A percentile compares a stretch with the other conserved stretches of the same genome.
These are phyloP conservation scores for Casuarius casuarius DNA, from an alignment of 2,113 vertebrate species.

Conservation along the genomic window DNA sequence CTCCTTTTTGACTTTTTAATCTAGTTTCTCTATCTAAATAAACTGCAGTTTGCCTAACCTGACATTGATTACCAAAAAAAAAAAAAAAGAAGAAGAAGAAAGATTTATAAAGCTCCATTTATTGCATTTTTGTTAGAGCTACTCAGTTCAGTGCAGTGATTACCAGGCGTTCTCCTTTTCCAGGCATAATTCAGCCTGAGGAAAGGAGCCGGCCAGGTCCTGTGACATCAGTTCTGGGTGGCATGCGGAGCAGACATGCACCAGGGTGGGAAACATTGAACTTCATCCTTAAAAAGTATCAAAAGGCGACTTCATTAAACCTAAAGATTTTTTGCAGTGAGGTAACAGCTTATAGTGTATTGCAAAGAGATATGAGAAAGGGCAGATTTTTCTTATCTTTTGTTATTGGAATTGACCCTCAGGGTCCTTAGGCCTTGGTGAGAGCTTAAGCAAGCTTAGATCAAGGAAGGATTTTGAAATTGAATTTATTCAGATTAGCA, in stretches of 20 bases:
- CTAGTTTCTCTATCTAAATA: not conserved
- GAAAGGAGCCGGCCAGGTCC: not conserved
- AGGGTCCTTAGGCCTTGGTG: slow-evolving; percentile 79
- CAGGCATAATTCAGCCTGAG: not conserved
- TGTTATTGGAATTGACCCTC: slow-evolving; percentile 86
- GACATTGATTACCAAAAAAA: not conserved
- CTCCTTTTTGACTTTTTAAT: not conserved
- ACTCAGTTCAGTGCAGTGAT: fast-evolving
- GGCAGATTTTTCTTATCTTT: slow-evolving; percentile 81
- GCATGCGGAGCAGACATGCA: not conserved
- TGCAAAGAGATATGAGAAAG: slow-evolving; percentile 78
- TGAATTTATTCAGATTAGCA: slow-evolving; percentile 92
- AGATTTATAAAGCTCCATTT: not conserved
- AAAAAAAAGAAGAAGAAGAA: not conserved
- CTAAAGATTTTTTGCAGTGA: slow-evolving; percentile 74
- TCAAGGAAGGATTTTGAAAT: slow-evolving; percentile 92
- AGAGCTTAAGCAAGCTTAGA: slow-evolving; percentile 89
- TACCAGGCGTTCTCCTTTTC: not conserved
- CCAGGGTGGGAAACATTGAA: slow-evolving; percentile 62
- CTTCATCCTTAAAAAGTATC: slow-evolving; percentile 62
- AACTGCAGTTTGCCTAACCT: not conserved
- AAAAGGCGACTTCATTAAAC: slow-evolving; percentile 78
- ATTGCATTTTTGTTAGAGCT: not conserved
- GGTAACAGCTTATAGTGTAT: slow-evolving; percentile 73
- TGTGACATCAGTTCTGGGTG: not conserved